Percentiles rank a stretch among this genome's conserved stretches.
phyloP scores from a whole-genome alignment of 2,113 vertebrate genomes.

The Pantherophis guttatus region DNA sequence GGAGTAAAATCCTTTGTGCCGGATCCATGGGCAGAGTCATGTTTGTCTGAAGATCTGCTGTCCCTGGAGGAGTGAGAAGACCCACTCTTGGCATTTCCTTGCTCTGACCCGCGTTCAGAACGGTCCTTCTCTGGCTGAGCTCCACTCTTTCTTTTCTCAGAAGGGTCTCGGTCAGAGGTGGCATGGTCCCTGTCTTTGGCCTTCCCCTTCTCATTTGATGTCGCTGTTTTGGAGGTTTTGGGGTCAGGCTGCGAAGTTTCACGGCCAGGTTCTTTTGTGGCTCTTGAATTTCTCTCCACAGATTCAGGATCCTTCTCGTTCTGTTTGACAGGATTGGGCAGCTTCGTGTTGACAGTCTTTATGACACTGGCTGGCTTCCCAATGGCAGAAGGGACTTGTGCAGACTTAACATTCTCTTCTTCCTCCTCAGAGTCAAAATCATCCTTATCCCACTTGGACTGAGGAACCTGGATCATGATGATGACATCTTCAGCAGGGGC shows the following conservation, averaged over 20 bases:
- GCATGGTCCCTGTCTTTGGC: slow-evolving; percentile 74
- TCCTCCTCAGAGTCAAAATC: slow-evolving; percentile 86
- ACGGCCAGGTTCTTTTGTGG: slow-evolving; percentile 61
- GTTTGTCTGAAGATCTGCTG: slow-evolving; percentile 70
- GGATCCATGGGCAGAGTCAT: slow-evolving; percentile 64
- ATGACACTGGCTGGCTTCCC: slow-evolving; percentile 69
- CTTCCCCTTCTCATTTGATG: slow-evolving; percentile 64
- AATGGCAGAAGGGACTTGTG: slow-evolving; percentile 50
- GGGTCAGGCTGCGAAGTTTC: slow-evolving; percentile 67
- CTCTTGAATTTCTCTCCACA: slow-evolving; percentile 67
- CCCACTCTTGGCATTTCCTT: slow-evolving; percentile 63
- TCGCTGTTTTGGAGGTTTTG: slow-evolving; percentile 63
- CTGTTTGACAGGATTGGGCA: slow-evolving; percentile 61
- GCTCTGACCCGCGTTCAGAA: slow-evolving; percentile 68
- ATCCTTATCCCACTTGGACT: slow-evolving; percentile 86
- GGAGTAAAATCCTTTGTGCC: slow-evolving; percentile 72
- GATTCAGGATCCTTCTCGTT: slow-evolving; percentile 67
- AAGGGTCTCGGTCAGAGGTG: slow-evolving; percentile 62
- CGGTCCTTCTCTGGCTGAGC: slow-evolving; percentile 70
- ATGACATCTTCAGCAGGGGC: slow-evolving; percentile 81
- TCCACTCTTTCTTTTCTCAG: slow-evolving; percentile 66
- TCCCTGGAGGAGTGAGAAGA: slow-evolving; percentile 72
- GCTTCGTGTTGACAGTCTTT: slow-evolving; percentile 65
- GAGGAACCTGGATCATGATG: slow-evolving; percentile 84
- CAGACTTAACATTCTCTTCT: slow-evolving; percentile 71